Conservation (phyloP, 2,888 invertebrate species). For the Leptura quadrifasciata region DNA sequence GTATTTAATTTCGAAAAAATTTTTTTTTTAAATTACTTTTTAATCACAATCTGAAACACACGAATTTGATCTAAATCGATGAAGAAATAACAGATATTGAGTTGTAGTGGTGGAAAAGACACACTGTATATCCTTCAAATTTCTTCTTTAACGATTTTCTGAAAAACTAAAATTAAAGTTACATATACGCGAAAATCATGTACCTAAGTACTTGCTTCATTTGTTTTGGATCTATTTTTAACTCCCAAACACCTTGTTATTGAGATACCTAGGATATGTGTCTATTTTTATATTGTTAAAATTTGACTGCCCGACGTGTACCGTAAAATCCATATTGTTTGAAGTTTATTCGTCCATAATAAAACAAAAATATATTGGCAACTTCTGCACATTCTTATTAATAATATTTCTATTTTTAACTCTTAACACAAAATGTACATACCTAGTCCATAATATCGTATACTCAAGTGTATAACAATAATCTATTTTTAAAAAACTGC, state of each 20-base stretch:
- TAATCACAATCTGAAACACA: too few relatives aligned
- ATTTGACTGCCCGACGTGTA: not conserved
- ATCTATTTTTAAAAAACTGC: slow-evolving; percentile 30
- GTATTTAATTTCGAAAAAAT: too few relatives aligned
- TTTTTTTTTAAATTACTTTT: too few relatives aligned
- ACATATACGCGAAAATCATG: too few relatives aligned
- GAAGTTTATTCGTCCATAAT: not conserved
- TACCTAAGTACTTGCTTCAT: too few relatives aligned
- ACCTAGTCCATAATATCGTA: not conserved
- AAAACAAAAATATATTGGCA: slow-evolving; percentile 1
- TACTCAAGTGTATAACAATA: slow-evolving; percentile 21
- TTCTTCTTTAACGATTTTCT: too few relatives aligned
- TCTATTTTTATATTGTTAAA: slow-evolving; percentile 3
- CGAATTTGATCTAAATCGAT: too few relatives aligned
- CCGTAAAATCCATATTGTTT: not conserved
- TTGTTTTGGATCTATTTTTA: not conserved
- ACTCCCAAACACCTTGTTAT: not conserved
- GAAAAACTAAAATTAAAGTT: too few relatives aligned
- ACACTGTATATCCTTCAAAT: too few relatives aligned
- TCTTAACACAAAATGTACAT: not conserved
- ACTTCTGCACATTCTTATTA: not conserved
- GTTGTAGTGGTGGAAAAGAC: too few relatives aligned
- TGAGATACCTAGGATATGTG: not conserved
- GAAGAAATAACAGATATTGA: too few relatives aligned
- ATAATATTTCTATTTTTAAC: slow-evolving; percentile 10